A percentile compares a stretch with the other conserved stretches of the same genome.
Conservation (phyloP, 2,113 vertebrate species). For the Vulpes vulpes region DNA sequence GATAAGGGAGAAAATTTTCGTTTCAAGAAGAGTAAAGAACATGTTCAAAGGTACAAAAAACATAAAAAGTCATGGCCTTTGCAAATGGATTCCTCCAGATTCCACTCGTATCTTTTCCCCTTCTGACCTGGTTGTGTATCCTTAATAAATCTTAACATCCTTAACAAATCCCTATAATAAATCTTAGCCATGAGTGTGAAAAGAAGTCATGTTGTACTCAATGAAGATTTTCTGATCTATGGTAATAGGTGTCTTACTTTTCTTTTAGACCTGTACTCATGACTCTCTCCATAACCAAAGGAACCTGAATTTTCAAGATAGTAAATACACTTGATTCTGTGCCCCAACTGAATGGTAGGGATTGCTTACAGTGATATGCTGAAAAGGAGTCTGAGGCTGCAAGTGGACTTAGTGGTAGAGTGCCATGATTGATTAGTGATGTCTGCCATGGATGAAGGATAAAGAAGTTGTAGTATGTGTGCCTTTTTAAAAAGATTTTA, state of each 20-base stretch:
- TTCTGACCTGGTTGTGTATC: not conserved
- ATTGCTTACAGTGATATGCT: not conserved
- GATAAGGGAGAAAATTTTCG: not conserved
- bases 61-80: not conserved
- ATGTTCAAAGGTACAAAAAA: slow-evolving; percentile 14
- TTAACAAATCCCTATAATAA: slow-evolving; percentile 40
- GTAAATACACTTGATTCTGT: not conserved
- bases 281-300: not conserved
- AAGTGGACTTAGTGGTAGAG: slow-evolving; percentile 1
- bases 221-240: slow-evolving; percentile 44
- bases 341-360: not conserved
- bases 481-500: not conserved
- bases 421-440: slow-evolving; percentile 9
- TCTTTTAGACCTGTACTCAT: slow-evolving; percentile 27
- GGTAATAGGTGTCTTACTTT: not conserved
- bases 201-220: not conserved
- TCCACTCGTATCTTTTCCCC: not conserved
- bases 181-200: slow-evolving; percentile 25
- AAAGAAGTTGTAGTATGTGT: not conserved
- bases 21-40: slow-evolving; percentile 48
- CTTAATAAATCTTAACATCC: slow-evolving; percentile 59
- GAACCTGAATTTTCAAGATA: slow-evolving; percentile 2
- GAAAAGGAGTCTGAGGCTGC: not conserved
- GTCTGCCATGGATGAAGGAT: not conserved
- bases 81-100: not conserved